Percentiles rank a stretch among this genome's conserved stretches.
Conservation (phyloP, 2,797 vertebrate genomes). For the Hyperoplus lanceolatus region DNA sequence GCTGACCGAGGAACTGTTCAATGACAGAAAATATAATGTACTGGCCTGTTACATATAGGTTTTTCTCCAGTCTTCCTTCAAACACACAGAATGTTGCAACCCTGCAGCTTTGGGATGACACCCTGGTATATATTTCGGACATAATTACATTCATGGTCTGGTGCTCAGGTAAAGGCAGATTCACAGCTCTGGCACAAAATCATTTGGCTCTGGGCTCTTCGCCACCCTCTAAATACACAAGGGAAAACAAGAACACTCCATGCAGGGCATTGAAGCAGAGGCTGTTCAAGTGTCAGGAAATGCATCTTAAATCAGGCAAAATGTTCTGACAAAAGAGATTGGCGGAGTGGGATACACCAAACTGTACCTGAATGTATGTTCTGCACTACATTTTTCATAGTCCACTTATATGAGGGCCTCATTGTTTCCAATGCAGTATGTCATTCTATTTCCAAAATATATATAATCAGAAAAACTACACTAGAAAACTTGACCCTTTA, state of each 20-base stretch:
- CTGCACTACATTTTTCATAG: not conserved
- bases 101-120: not conserved
- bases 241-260: slow-evolving; percentile 24
- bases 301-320: slow-evolving; percentile 15
- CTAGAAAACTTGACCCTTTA: not conserved
- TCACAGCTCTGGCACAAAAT: slow-evolving; percentile 36
- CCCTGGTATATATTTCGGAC: slow-evolving; percentile 22
- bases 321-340: slow-evolving; percentile 5
- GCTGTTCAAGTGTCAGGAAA: slow-evolving; percentile 14
- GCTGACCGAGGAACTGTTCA: not conserved
- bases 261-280: not conserved
- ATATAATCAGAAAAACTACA: not conserved
- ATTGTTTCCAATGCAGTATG: not conserved
- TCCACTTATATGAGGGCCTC: not conserved
- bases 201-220: slow-evolving; percentile 33
- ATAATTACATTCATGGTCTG: slow-evolving; percentile 50
- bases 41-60: slow-evolving; percentile 6
- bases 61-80: not conserved
- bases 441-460: not conserved
- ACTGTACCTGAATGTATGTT: not conserved
- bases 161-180: slow-evolving; percentile 31
- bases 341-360: not conserved
- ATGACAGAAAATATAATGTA: not conserved
- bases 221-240: slow-evolving; percentile 50
- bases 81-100: not conserved